phyloP scores from a whole-genome alignment of 2,797 vertebrate genomes.

The Erethizon dorsatum region DNA sequence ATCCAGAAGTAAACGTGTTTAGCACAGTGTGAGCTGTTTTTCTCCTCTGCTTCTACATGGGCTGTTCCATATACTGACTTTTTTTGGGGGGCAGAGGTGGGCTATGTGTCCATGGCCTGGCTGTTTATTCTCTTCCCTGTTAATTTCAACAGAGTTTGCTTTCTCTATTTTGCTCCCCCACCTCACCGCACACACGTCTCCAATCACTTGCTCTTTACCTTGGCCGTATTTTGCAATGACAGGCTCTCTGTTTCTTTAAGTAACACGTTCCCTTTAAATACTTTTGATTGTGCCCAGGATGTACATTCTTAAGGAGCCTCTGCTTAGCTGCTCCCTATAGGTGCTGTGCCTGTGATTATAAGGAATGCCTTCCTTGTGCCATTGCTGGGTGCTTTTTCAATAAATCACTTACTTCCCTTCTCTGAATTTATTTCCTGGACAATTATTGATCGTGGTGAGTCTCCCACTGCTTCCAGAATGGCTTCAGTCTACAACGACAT shows the following conservation, averaged over 20 bases:
- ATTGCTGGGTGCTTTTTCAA: slow-evolving; percentile 24
- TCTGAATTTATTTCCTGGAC: slow-evolving; percentile 70
- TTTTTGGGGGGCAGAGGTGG: background rate
- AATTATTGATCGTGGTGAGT: slow-evolving; percentile 49
- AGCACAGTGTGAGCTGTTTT: slow-evolving; percentile 67
- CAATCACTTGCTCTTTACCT: slow-evolving; percentile 79
- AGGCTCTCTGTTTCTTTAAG: slow-evolving; percentile 68
- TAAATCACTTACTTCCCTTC: slow-evolving; percentile 75
- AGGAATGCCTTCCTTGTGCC: slow-evolving; percentile 6
- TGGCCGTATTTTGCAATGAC: slow-evolving; percentile 69
- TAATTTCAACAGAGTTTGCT: slow-evolving; percentile 57
- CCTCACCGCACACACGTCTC: slow-evolving; percentile 26
- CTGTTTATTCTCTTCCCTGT: background rate
- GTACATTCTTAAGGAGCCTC: slow-evolving; percentile 13
- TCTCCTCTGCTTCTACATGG: slow-evolving; percentile 74
- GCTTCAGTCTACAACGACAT: background rate
- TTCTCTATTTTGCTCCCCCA: background rate
- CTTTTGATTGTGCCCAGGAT: slow-evolving; percentile 69
- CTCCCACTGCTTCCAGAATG: background rate
- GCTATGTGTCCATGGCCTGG: background rate
- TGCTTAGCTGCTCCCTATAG: background rate
- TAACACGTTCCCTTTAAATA: slow-evolving; percentile 71
- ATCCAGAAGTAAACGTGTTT: slow-evolving; percentile 80
- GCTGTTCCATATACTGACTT: slow-evolving; percentile 56
- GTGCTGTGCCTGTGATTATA: slow-evolving; percentile 24